Evolutionary conservation across 2,888 invertebrate species (phyloP), one percentile per base, ranked within the genome.

Genomic region (Nemotelus nigrinus): DNA sequence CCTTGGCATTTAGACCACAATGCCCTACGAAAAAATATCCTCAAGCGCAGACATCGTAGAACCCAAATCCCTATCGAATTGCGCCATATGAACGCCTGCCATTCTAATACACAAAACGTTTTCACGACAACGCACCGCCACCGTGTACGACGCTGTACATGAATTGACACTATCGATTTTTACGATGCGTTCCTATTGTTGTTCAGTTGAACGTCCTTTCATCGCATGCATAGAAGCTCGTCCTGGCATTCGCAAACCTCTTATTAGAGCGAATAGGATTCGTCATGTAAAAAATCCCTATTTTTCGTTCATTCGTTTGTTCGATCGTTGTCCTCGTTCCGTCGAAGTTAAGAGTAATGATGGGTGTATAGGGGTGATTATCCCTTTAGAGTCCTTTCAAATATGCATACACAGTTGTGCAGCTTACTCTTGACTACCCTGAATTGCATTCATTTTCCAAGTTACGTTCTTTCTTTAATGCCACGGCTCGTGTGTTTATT

Each of bases 201-300:
- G 74, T 74, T 74, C 74, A 74, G 74, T 74, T 74, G 60, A 74
- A 74, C 74, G 74, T 74, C 50, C 74, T 74, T 63, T 74, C 71
- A 74, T 50, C 60, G 25, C 25, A 25, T 25, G 25, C 25, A 47
- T 47, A 44, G 50, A 45, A 25, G 1, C 25, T 25, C 63, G 43
- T 48, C 43, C 60, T 8, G 48, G 25, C 25, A 25, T 55, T 74
- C 44, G 47, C 7, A 60, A 48, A 74, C 74, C 74, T 72, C 74
- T 63, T 74, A 74, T 74, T 60, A 71, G 55, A 63, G 63, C 63
- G 67, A 8, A 67, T 39, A 70, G 68, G 43, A 70, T 55, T 55
- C 25, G 25, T 25, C 25, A 25, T 25, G 25, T 25, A 25, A 25
- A 25, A 25, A 25, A 25, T 25, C 70, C 39, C 53, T 39, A 53